Conservation (phyloP, 1,140 invertebrate genomes). For the Propsilocerus akamusi region DNA sequence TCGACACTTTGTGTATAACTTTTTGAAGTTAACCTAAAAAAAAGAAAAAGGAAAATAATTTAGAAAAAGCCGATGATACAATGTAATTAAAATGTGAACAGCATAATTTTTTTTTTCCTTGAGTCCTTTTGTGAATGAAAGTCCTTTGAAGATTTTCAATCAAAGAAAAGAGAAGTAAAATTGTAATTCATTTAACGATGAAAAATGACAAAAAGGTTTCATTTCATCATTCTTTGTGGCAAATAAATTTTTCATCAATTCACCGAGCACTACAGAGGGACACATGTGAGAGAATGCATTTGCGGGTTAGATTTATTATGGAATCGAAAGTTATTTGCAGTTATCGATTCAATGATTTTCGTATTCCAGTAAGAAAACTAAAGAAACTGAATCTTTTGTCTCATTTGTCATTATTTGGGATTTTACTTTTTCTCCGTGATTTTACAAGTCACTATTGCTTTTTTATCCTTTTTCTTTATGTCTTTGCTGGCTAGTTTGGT, state of each 20-base stretch:
- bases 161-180: background rate
- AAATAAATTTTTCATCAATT: too few relatives aligned
- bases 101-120: background rate
- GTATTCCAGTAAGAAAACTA: too few relatives aligned
- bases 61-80: background rate
- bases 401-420: background rate
- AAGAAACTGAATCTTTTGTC: background rate
- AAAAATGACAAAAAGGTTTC: slow-evolving; percentile 1
- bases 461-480: background rate
- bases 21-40: too few relatives aligned
- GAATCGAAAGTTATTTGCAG: background rate
- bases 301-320: too few relatives aligned
- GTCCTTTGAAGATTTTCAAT: background rate
- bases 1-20: too few relatives aligned
- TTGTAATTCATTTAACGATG: slow-evolving; percentile 1
- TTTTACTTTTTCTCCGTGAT: too few relatives aligned
- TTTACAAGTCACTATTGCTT: too few relatives aligned
- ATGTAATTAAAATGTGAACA: background rate
- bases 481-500: background rate
- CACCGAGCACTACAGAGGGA: too few relatives aligned
- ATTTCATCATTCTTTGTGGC: too few relatives aligned
- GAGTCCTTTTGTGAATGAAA: background rate
- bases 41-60: background rate
- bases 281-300: too few relatives aligned
- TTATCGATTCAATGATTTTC: background rate